Conservation (phyloP, 1,140 invertebrate species). For the Pseudomyrmex gracilis region DNA sequence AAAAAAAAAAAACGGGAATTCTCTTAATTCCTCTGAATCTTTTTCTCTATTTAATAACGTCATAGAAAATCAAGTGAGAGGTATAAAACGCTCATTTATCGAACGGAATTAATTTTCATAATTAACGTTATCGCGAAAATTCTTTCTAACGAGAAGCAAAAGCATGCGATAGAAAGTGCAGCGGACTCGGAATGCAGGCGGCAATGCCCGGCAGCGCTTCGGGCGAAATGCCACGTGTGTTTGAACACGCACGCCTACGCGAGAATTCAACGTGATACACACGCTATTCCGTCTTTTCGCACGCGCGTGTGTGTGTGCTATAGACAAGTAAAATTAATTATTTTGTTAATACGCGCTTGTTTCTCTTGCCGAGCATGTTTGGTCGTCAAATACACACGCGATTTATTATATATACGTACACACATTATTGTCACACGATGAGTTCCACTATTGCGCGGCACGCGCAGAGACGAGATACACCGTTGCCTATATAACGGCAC, state of each 20-base stretch:
- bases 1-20: too few species aligned
- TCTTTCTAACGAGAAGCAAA: slow-evolving; percentile 8
- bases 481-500: slow-evolving; percentile 75
- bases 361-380: too few species aligned
- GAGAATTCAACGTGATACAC: too few species aligned
- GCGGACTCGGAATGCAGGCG: slow-evolving; percentile 32
- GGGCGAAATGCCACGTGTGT: slow-evolving; percentile 17
- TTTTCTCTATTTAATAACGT: too few species aligned
- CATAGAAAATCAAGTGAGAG: too few species aligned
- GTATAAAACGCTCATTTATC: too few species aligned
- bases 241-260: slow-evolving; percentile 6
- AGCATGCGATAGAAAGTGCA: slow-evolving; percentile 27
- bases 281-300: too few species aligned
- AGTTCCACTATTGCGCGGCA: not conserved
- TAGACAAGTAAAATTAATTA: slow-evolving; percentile 24
- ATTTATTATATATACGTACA: not conserved
- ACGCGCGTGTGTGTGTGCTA: not conserved
- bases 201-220: not conserved
- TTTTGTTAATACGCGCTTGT: slow-evolving; percentile 29
- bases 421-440: not conserved
- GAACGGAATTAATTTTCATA: not conserved
- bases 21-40: too few species aligned
- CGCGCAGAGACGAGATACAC: slow-evolving; percentile 58
- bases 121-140: slow-evolving; percentile 16
- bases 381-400: not conserved